Conservation (phyloP, 2,888 invertebrate genomes). For the Phengaris arion region DNA sequence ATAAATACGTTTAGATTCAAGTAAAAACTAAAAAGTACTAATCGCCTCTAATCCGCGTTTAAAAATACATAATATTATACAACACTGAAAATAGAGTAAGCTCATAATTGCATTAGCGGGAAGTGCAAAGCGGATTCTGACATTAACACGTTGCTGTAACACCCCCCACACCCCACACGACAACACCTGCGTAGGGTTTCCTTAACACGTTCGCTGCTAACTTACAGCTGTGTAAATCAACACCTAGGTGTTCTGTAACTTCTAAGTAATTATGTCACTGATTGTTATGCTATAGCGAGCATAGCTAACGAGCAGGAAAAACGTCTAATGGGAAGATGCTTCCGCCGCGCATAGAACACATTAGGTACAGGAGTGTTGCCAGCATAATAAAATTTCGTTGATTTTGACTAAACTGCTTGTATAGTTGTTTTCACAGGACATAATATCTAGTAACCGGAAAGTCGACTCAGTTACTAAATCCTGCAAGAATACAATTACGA, state of each 20-base stretch:
- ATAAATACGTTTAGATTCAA: too few species aligned
- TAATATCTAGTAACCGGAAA: too few species aligned
- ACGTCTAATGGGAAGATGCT: too few species aligned
- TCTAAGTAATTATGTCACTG: neutral
- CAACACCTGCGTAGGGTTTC: slow-evolving; percentile 69
- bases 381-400: too few species aligned
- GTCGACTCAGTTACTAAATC: too few species aligned
- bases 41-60: neutral
- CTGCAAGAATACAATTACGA: too few species aligned
- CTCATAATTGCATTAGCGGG: slow-evolving; percentile 64
- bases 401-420: too few species aligned
- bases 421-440: too few species aligned
- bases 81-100: slow-evolving; percentile 39
- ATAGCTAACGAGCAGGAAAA: too few species aligned
- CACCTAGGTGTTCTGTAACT: neutral
- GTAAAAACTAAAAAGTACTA: neutral
- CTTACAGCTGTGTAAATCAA: slow-evolving; percentile 16
- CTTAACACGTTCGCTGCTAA: neutral
- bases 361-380: too few species aligned
- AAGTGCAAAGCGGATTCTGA: slow-evolving; percentile 68
- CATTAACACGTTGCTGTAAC: slow-evolving; percentile 56
- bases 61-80: slow-evolving; percentile 28
- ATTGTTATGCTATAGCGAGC: too few species aligned
- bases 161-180: slow-evolving; percentile 37
- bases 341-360: too few species aligned